A percentile compares a stretch with the other conserved stretches of the same genome.
These are phyloP conservation scores for Thryonomys swinderianus DNA, from an alignment of 2,113 vertebrate species.

Conservation along the genomic window DNA sequence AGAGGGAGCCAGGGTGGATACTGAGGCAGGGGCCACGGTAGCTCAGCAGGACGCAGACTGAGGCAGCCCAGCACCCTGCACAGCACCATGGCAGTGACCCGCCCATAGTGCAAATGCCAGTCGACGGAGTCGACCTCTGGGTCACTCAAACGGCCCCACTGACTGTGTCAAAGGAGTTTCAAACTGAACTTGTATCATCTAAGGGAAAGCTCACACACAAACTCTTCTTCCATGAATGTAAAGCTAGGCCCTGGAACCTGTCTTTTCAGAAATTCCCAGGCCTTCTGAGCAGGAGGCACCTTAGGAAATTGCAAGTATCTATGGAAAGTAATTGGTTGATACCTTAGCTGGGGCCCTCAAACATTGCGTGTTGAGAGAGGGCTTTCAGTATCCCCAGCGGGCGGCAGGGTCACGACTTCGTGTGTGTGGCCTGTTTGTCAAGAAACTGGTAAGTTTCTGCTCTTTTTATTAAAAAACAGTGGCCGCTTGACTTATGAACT, in stretches of 20 bases:
- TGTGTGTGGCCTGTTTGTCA: background rate
- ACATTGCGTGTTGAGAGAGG: background rate
- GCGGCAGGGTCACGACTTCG: background rate
- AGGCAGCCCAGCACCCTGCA: conserved; percentile 22
- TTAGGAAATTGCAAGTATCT: conserved; percentile 18
- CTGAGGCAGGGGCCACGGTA: background rate
- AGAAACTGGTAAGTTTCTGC: background rate
- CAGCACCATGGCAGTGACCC: background rate
- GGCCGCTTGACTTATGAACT: too few species aligned
- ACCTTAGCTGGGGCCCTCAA: background rate
- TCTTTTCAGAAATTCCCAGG: conserved; percentile 28
- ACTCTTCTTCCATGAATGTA: background rate
- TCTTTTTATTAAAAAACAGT: background rate
- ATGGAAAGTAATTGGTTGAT: conserved; percentile 7
- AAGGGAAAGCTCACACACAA: background rate
- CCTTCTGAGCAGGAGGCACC: background rate
- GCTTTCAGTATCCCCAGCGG: background rate
- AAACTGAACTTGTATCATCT: background rate
- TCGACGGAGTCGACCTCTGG: background rate
- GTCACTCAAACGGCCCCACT: background rate
- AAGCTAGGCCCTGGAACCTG: background rate
- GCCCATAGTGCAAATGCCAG: background rate
- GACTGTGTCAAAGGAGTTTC: background rate
- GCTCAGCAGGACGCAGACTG: background rate
- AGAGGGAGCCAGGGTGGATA: background rate